Base-by-base conservation (phyloP, 2,113 vertebrate genomes). In the Trochalopteron elliotii region DNA sequence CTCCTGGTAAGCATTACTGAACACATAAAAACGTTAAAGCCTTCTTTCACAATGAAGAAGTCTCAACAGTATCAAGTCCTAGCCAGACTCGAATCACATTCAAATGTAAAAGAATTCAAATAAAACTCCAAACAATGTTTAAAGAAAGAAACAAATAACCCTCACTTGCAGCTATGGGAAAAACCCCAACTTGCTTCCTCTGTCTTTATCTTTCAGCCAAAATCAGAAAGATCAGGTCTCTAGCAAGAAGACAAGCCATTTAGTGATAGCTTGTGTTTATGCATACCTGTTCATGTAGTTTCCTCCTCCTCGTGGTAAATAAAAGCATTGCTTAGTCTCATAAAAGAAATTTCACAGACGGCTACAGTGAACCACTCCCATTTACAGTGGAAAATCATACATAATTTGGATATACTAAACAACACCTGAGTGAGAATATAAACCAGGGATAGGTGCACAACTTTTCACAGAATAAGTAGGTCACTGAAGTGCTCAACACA, bases 161-260 rank as follows among this genome's bases (percentile, higher is more conserved):
- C n/a, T 76, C 44, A 68, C 9, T 53, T 49, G 64, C 12, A 86
- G 45, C 45, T 61, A 69, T 25, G n/a, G 31, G 85, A 90, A 61
- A 70, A 52, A 0, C 0, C 10, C 0, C 3, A 49, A 61, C 11
- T 61, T 57, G 37, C 42, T 91, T 81, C 37, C 83, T 59, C 12
- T 70, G 25, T 27, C 56, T 49, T 60, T n/a, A 30, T 44, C 37
- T 76, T 83, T 79, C 78, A 69, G 37, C 10, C 40, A 69, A 91
- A 87, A 42, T 7, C 69, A 89, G 37, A 85, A 79, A 72, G 37
- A 87, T 40, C 0, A 2, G 12, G 17, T 23, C 79, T 85, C 71
- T 28, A 49, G 18, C 33, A n/a, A 89, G 63, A 83, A 93, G 77
- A 63, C 8, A 56, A 79, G 15, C 35, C 2, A 55, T 50, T 83